A percentile compares a stretch with the other conserved stretches of the same genome.
These are phyloP conservation scores for Margarornis squamiger DNA, from an alignment of 2,797 vertebrate species.

Conservation along the genomic window DNA sequence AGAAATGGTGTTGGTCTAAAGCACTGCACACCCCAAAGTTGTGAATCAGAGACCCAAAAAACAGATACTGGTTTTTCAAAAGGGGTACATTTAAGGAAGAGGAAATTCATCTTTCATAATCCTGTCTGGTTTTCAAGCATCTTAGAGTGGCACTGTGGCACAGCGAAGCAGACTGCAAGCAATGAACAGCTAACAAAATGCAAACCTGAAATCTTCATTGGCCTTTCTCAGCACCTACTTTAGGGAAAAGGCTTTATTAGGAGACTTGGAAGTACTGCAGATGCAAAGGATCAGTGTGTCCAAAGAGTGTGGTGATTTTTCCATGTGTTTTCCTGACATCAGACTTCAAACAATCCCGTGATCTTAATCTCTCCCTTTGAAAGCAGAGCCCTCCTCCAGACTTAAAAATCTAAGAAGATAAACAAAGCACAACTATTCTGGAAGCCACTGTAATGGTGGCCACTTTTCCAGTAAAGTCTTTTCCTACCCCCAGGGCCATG, in stretches of 20 bases:
- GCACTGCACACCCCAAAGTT: not conserved
- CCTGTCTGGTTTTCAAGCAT: not conserved
- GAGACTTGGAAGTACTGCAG: not conserved
- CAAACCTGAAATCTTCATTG: not conserved
- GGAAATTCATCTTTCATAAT: not conserved
- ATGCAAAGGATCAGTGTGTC: accelerated
- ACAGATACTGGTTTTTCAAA: not conserved
- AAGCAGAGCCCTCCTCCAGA: not conserved
- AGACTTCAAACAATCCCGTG: not conserved
- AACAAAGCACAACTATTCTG: not conserved
- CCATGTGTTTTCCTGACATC: not conserved
- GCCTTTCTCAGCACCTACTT: not conserved
- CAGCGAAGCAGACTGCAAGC: not conserved
- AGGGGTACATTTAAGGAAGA: not conserved
- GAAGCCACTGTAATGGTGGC: not conserved
- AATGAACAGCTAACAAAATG: not conserved
- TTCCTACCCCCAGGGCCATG: not conserved
- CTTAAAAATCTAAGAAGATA: not conserved
- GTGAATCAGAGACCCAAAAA: not conserved
- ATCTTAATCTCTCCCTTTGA: not conserved
- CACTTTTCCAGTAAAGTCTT: not conserved
- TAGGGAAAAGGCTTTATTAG: not conserved
- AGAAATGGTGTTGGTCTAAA: not conserved
- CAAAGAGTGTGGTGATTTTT: not conserved
- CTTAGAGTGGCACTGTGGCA: not conserved